Evolutionary conservation across 92 coral and sea anemone genomes (phyloP).

Genomic region (Umimayanthus chanpuru): DNA sequence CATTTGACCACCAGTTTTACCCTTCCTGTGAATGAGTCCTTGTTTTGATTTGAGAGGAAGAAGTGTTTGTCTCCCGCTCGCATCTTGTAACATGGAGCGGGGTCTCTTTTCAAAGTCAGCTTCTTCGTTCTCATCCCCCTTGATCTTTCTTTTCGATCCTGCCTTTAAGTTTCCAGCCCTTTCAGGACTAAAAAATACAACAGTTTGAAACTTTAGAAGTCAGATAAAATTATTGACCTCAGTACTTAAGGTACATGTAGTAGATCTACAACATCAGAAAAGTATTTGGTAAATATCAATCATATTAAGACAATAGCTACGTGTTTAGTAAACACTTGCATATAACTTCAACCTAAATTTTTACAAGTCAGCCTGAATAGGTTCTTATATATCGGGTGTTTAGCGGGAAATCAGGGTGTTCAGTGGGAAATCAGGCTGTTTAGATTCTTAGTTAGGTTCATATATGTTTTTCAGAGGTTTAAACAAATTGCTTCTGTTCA

Average conservation of each 20-base stretch:
- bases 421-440: no score
- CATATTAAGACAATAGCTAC: no score
- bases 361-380: no score
- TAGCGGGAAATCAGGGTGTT: no score
- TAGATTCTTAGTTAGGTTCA: no score
- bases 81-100: constrained; percentile 34
- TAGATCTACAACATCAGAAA: not conserved
- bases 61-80: constrained; percentile 4
- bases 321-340: no score
- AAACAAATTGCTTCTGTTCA: no score
- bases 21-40: constrained; percentile 21
- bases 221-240: not conserved
- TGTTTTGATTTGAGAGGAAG: constrained; percentile 36
- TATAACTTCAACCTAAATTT: no score
- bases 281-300: no score
- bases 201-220: not conserved
- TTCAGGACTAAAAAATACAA: constrained; percentile 12
- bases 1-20: not conserved
- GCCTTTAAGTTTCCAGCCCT: constrained; percentile 6
- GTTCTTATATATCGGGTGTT: no score
- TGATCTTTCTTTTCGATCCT: constrained; percentile 38
- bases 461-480: no score
- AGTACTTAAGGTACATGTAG: not conserved
- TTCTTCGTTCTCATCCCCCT: constrained; percentile 18
- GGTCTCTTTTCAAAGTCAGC: constrained; percentile 45